Evolutionary conservation across 2,888 invertebrate genomes (phyloP).

Genomic region (Steinernema hermaphroditum): DNA sequence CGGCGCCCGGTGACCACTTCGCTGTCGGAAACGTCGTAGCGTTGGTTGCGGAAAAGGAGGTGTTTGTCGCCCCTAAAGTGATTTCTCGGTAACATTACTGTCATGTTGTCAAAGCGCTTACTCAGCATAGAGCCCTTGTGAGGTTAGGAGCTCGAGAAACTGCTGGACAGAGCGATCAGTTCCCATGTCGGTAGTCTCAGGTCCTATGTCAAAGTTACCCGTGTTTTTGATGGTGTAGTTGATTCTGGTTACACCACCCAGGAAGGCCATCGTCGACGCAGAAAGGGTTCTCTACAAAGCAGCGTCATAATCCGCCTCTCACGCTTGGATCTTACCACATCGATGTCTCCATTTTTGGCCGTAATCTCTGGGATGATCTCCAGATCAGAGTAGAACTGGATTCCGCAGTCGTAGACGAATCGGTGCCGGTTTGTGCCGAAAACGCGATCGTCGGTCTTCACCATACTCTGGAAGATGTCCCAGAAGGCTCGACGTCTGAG

Average conservation of each 20-base stretch:
- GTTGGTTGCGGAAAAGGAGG: background rate
- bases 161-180: conserved; percentile 1
- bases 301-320: background rate
- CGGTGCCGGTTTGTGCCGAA: background rate
- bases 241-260: background rate
- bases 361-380: background rate
- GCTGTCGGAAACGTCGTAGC: background rate
- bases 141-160: conserved; percentile 3
- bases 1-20: background rate
- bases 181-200: background rate
- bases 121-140: background rate
- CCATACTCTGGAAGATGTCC: background rate
- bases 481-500: background rate
- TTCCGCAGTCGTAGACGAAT: conserved; percentile 11
- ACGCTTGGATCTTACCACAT: background rate
- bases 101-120: no score
- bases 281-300: background rate
- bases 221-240: background rate
- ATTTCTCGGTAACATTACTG: no score
- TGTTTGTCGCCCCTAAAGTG: background rate
- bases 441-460: background rate
- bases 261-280: background rate
- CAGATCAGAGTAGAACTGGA: background rate
- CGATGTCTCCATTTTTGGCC: background rate
- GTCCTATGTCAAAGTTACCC: background rate